phyloP scores from a whole-genome alignment of 2,888 invertebrate species.

The Himalopsyche tibetana region DNA sequence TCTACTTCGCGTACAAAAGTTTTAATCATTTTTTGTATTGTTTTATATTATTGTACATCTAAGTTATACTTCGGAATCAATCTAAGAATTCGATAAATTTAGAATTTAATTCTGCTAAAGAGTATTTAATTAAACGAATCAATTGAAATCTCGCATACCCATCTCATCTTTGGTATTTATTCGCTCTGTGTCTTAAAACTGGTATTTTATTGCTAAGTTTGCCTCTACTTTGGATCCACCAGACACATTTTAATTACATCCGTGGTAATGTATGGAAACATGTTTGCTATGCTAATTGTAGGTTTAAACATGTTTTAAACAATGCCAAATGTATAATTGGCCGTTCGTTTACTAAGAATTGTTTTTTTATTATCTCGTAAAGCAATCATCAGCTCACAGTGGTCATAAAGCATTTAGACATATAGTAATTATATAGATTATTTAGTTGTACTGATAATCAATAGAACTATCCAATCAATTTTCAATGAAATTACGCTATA shows the following conservation, averaged over 20 bases:
- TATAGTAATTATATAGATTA: conserved; percentile 18
- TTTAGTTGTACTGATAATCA: neutral
- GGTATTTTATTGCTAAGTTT: neutral
- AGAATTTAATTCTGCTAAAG: too few relatives aligned
- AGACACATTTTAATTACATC: conserved; percentile 27
- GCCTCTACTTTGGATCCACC: neutral
- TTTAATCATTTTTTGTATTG: too few relatives aligned
- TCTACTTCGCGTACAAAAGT: too few relatives aligned
- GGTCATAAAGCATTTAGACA: conserved; percentile 5
- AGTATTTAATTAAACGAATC: too few relatives aligned
- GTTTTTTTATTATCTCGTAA: conserved; percentile 21
- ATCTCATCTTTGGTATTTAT: too few relatives aligned
- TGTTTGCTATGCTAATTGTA: conserved; percentile 42
- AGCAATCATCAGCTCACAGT: conserved; percentile 17
- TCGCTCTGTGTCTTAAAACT: too few relatives aligned
- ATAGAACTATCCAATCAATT: neutral
- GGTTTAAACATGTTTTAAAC: conserved; percentile 32
- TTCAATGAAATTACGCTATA: neutral
- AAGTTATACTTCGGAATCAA: too few relatives aligned
- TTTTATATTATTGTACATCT: too few relatives aligned
- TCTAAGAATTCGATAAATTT: too few relatives aligned
- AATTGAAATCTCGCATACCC: too few relatives aligned
- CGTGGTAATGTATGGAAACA: conserved; percentile 30
- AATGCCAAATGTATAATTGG: conserved; percentile 43
- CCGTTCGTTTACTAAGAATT: conserved; percentile 19